Evolutionary conservation across 2,888 invertebrate genomes (phyloP).

Genomic region (Heliconius sara): DNA sequence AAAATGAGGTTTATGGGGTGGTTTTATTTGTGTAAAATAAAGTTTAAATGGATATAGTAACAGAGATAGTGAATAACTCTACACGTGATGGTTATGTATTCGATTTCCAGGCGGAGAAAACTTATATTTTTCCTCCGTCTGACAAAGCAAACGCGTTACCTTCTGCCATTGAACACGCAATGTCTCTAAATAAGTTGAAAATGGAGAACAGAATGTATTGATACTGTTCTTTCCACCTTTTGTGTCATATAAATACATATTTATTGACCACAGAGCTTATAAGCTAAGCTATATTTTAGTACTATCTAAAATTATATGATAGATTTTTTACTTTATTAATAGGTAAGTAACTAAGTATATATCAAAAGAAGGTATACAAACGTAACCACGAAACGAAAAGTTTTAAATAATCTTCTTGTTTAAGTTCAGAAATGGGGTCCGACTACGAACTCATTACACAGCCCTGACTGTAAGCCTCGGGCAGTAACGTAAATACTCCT

Average conservation of each 20-base stretch:
- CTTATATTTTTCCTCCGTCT: too few species aligned
- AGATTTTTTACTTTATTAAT: background rate
- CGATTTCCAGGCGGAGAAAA: too few species aligned
- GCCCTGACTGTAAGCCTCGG: constrained; percentile 52
- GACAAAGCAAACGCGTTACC: too few species aligned
- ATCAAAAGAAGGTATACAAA: background rate
- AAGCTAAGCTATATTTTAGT: background rate
- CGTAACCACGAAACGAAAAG: constrained; percentile 27
- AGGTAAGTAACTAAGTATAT: background rate
- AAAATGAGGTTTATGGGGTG: constrained; percentile 1
- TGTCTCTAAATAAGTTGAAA: too few species aligned
- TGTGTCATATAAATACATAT: too few species aligned
- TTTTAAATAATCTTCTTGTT: constrained; percentile 48
- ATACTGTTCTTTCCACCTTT: background rate
- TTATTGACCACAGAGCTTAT: background rate
- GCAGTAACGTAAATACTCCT: constrained; percentile 54
- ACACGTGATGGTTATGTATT: background rate
- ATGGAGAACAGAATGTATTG: background rate
- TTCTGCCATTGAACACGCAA: too few species aligned
- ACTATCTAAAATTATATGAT: background rate
- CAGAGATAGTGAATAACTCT: background rate
- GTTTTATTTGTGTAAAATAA: background rate
- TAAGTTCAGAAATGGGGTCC: constrained; percentile 54
- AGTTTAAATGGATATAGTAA: background rate
- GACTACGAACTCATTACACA: constrained; percentile 62